These are phyloP conservation scores for Pandemis corylana DNA, from an alignment of 2,888 invertebrate genomes.

Conservation along the genomic window DNA sequence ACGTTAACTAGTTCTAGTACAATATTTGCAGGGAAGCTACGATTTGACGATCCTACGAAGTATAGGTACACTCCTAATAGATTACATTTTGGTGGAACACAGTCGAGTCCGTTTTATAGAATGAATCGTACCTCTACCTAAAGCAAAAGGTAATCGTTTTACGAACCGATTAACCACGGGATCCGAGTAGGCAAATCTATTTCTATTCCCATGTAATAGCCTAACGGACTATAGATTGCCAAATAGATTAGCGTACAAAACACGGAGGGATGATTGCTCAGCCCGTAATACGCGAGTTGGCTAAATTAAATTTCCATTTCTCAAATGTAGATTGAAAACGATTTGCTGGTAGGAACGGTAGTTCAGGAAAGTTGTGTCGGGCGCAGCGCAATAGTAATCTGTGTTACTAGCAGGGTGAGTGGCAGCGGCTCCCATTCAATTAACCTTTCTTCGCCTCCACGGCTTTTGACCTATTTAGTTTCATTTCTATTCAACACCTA, in stretches of 20 bases:
- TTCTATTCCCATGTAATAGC: conserved; percentile 31
- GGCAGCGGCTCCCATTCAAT: conserved; percentile 63
- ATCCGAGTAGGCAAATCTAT: conserved; percentile 19
- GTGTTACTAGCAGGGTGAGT: conserved; percentile 49
- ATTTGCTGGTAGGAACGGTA: conserved; percentile 47
- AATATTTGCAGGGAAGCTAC: not conserved
- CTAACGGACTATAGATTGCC: conserved; percentile 32
- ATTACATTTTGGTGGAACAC: not conserved
- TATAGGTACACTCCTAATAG: not conserved
- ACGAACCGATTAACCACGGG: conserved; percentile 22
- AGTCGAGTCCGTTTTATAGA: not conserved
- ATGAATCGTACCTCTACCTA: not conserved
- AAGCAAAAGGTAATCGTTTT: conserved; percentile 12
- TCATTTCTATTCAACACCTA: conserved; percentile 61
- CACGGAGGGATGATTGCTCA: conserved; percentile 44
- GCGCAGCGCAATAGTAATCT: conserved; percentile 51
- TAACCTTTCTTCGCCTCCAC: conserved; percentile 62
- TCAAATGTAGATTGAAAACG: conserved; percentile 55
- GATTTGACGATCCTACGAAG: not conserved
- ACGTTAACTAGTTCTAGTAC: not conserved
- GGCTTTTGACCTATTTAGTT: conserved; percentile 68
- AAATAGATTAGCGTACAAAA: conserved; percentile 42
- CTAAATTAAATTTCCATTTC: conserved; percentile 57
- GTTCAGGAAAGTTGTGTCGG: conserved; percentile 42
- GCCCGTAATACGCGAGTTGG: conserved; percentile 44